Conservation (phyloP, 2,888 invertebrate species). For the Leucoma salicis region DNA sequence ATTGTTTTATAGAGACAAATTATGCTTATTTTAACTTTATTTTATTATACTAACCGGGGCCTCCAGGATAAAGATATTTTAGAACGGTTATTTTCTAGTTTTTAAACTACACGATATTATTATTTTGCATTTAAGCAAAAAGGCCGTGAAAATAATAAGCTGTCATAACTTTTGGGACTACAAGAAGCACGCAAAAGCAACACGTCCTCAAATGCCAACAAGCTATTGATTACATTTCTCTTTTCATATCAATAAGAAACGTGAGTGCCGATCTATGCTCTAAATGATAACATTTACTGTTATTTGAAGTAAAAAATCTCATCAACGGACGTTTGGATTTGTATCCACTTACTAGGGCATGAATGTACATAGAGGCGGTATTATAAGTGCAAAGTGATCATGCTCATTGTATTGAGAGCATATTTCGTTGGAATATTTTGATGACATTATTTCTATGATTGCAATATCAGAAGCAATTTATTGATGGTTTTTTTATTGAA, state of each 20-base stretch:
- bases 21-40: too few relatives aligned
- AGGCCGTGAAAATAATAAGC: too few relatives aligned
- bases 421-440: background rate
- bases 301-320: conserved; percentile 30
- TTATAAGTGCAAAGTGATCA: conserved; percentile 17
- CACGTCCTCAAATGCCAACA: background rate
- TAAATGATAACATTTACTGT: conserved; percentile 28
- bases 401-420: conserved; percentile 10
- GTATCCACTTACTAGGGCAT: conserved; percentile 20
- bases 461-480: conserved; percentile 2
- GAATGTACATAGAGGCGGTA: conserved; percentile 3
- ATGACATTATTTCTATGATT: background rate
- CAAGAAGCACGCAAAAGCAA: background rate
- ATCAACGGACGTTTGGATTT: conserved; percentile 21
- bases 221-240: background rate
- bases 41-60: too few relatives aligned
- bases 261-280: conserved; percentile 3
- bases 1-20: too few relatives aligned
- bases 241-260: background rate
- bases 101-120: too few relatives aligned
- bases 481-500: background rate
- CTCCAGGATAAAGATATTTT: too few relatives aligned
- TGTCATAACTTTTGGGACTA: too few relatives aligned
- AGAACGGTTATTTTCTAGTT: too few relatives aligned
- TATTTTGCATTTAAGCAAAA: too few relatives aligned